These are phyloP conservation scores for Callinectes sapidus DNA, from an alignment of 2,888 invertebrate species.

Conservation along the genomic window DNA sequence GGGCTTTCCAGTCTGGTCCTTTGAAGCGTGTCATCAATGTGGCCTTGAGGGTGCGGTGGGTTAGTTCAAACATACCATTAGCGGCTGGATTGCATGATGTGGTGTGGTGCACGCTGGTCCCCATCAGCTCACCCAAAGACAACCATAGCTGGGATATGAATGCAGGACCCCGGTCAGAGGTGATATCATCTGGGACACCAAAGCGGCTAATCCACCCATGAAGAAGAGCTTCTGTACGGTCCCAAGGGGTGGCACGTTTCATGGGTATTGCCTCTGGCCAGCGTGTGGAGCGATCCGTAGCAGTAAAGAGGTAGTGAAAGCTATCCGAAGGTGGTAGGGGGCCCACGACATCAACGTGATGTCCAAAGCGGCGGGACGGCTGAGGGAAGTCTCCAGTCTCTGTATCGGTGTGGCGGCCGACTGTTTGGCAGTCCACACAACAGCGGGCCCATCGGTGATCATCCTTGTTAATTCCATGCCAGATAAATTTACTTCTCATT, in stretches of 20 bases:
- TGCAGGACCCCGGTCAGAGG: conserved; percentile 73
- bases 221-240: conserved; percentile 68
- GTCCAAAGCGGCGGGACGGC: conserved; percentile 64
- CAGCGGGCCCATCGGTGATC: conserved; percentile 55
- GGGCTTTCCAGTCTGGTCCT: conserved; percentile 69
- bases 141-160: conserved; percentile 71
- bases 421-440: conserved; percentile 65
- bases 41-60: conserved; percentile 73
- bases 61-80: conserved; percentile 73
- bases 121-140: conserved; percentile 17
- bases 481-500: conserved; percentile 57
- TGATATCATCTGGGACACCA: conserved; percentile 73
- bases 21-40: conserved; percentile 66
- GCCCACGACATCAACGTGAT: conserved; percentile 72
- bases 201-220: conserved; percentile 73
- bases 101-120: not conserved
- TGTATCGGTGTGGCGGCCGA: conserved; percentile 63
- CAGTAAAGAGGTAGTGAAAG: conserved; percentile 67
- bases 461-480: conserved; percentile 60
- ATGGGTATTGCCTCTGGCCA: conserved; percentile 73
- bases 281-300: too few species aligned
- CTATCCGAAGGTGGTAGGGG: conserved; percentile 62
- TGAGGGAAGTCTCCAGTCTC: conserved; percentile 49
- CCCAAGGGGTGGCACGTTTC: conserved; percentile 65
- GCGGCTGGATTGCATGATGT: conserved; percentile 39